phyloP scores from a whole-genome alignment of 2,888 invertebrate genomes.

The Trilocha varians region DNA sequence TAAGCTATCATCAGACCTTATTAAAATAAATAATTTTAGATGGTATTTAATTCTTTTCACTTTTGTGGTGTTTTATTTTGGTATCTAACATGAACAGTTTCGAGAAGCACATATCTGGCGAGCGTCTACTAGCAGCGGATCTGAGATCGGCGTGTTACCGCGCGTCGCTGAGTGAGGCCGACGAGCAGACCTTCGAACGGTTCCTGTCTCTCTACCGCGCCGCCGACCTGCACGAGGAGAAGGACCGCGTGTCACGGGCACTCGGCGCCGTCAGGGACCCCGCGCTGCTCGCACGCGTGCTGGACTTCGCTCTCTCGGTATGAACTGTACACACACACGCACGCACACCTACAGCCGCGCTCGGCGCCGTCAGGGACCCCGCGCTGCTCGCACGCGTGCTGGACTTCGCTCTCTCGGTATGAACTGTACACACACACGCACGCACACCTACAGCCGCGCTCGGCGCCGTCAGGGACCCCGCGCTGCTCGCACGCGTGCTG shows the following conservation, averaged over 20 bases:
- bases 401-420: conserved; percentile 86
- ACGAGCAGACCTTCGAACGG: conserved; percentile 80
- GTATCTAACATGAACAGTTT: conserved; percentile 47
- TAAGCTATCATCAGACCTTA: no score
- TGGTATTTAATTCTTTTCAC: no score
- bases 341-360: no score
- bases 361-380: conserved; percentile 85
- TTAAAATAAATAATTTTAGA: no score
- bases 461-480: conserved; percentile 83
- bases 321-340: no score
- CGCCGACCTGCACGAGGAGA: conserved; percentile 93
- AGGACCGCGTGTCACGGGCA: conserved; percentile 89
- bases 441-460: no score
- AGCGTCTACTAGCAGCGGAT: conserved; percentile 83
- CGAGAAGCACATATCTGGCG: conserved; percentile 77
- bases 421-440: no score
- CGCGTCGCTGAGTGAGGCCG: conserved; percentile 82
- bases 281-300: conserved; percentile 79
- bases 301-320: conserved; percentile 88
- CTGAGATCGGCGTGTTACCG: conserved; percentile 89
- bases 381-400: conserved; percentile 81
- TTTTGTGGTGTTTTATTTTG: neutral
- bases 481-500: conserved; percentile 81
- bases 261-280: conserved; percentile 86
- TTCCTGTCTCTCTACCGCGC: conserved; percentile 87